Conservation (phyloP, 1,140 invertebrate species). For the Hermetia illucens region DNA sequence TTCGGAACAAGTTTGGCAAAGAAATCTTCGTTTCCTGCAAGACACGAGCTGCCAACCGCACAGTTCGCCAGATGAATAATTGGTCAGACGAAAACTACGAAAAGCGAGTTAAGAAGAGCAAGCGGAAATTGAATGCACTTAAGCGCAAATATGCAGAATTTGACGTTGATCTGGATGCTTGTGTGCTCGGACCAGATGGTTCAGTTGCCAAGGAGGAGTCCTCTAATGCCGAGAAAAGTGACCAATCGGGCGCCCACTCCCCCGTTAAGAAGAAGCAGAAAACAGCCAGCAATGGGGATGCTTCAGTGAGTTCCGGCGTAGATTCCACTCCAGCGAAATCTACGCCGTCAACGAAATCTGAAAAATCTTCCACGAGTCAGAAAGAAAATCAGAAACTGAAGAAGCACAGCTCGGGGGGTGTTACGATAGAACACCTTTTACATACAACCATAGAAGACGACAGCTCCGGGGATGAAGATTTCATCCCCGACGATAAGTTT, state of each 20-base stretch:
- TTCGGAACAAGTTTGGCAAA: conserved; percentile 24
- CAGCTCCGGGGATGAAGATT: conserved; percentile 13
- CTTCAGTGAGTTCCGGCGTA: background rate
- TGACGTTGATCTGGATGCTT: conserved; percentile 18
- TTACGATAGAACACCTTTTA: conserved; percentile 5
- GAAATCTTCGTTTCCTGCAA: conserved; percentile 18
- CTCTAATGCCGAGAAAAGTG: background rate
- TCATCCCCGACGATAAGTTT: conserved; percentile 4
- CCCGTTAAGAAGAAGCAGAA: background rate
- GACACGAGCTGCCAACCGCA: conserved; percentile 14
- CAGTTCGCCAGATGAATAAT: conserved; percentile 17
- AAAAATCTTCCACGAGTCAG: conserved; percentile 6
- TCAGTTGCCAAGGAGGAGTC: background rate
- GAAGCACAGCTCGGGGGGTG: conserved; percentile 5
- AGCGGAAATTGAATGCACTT: conserved; percentile 16
- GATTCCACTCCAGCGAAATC: background rate
- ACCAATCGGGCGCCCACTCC: background rate
- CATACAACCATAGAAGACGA: conserved; percentile 6
- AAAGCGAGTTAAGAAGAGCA: conserved; percentile 15
- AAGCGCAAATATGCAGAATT: conserved; percentile 20
- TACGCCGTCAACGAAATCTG: conserved; percentile 3
- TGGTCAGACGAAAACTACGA: conserved; percentile 20
- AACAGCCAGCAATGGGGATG: background rate
- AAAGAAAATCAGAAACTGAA: conserved; percentile 7
- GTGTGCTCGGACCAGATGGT: conserved; percentile 10